Evolutionary conservation across 1,140 invertebrate species (phyloP), one percentile per base, ranked within the genome.

Genomic region (Theocolax elegans): DNA sequence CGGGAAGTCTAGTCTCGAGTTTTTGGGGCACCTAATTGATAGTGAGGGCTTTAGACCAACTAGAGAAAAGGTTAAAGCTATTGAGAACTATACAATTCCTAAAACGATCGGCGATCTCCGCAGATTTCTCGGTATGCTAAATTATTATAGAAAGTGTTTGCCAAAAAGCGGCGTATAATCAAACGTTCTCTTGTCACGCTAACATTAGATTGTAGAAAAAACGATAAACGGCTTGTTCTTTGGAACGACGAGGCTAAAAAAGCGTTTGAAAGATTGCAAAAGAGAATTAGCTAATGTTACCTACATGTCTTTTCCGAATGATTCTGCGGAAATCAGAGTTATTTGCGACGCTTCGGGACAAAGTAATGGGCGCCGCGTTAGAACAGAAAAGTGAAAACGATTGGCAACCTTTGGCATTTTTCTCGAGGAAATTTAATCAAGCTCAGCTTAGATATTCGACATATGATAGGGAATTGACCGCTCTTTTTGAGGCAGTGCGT

Each of bases 381-480:
- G 4, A 35, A 10, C 31, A 35, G 10, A 35, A 35, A 35, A 6
- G 4, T 10, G 10, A 35, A 4, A 10, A 10, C 31, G 4, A 4
- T 35, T 35, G 31, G 31, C 8, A 72, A 15, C 78, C 77, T 12
- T 35, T 79, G 0, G 76, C 54, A 13, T 82, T 79, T 66, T 75
- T 75, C 25, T 75, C 71, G 6, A 54, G 53, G 15, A 78, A 74
- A 58, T 35, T 80, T 1, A 64, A 29, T 7, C 17, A 12, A n/a
- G n/a, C 68, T 0, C 31, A 82, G 31, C 7, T 1, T 0, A 59
- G 56, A 2, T 76, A 74, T 25, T 60, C 51, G 25, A n/a, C 72
- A 0, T 79, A 79, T 59, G 66, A 79, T 53, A 17, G 78, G 12
- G 76, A 84, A 66, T 73, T 85, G 1, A 48, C 79, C 4, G 76